phyloP scores from a whole-genome alignment of 2,797 vertebrate genomes.

The Sciaenops ocellatus region DNA sequence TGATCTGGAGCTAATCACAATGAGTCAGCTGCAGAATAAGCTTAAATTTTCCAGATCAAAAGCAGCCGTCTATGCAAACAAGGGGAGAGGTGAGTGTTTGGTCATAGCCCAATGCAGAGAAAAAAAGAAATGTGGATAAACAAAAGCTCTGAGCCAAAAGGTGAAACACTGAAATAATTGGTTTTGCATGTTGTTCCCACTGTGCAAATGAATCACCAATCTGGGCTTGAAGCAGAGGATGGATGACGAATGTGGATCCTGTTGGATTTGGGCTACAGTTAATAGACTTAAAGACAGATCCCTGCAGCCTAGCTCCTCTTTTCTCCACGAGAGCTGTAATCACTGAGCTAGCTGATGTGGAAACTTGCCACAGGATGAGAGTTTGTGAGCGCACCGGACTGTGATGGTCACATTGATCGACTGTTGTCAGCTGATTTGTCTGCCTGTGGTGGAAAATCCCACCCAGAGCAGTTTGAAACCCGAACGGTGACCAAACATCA shows the following conservation, averaged over 20 bases:
- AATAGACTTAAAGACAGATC: constrained; percentile 55
- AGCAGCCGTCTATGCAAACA: not conserved
- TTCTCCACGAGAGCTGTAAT: constrained; percentile 49
- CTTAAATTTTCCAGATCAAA: not conserved
- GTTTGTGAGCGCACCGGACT: not conserved
- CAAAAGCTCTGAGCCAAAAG: not conserved
- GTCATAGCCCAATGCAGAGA: not conserved
- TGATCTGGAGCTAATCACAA: constrained; percentile 12
- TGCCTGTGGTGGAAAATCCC: constrained; percentile 44
- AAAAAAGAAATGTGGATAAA: not conserved
- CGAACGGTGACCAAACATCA: not conserved
- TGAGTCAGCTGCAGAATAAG: constrained; percentile 6
- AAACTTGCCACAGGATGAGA: constrained; percentile 44
- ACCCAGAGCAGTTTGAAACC: not conserved
- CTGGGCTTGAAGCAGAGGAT: not conserved
- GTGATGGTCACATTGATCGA: constrained; percentile 21
- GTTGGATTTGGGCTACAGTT: constrained; percentile 51
- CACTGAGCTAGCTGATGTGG: constrained; percentile 32
- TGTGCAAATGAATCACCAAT: not conserved
- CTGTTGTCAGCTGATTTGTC: constrained; percentile 29
- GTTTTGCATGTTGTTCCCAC: not conserved
- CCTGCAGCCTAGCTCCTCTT: constrained; percentile 32
- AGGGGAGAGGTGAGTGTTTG: not conserved
- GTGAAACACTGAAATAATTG: constrained; percentile 8
- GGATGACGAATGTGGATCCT: constrained; percentile 12